Evolutionary conservation across 2,797 vertebrate species (phyloP).

Genomic region (Dryobates pubescens): DNA sequence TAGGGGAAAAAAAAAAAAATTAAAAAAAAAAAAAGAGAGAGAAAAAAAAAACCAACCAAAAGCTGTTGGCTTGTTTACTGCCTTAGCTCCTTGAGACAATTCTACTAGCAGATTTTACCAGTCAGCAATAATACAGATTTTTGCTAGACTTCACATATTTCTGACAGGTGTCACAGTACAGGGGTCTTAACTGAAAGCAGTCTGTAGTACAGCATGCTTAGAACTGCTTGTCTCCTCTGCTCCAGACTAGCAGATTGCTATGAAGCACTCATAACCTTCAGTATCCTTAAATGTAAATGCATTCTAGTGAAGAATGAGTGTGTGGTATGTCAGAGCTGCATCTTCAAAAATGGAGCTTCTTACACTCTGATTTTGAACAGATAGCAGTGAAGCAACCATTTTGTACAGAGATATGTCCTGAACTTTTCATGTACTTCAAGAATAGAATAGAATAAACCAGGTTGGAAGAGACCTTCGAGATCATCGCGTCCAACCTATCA

Average conservation of each 20-base stretch:
- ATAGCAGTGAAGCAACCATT: background rate
- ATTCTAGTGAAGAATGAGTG: background rate
- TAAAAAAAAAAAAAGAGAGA: no score
- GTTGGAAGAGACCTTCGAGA: no score
- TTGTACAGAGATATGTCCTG: background rate
- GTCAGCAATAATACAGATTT: background rate
- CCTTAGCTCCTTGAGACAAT: background rate
- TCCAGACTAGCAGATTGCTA: background rate
- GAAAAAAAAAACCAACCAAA: background rate
- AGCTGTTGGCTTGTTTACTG: background rate
- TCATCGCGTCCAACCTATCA: no score
- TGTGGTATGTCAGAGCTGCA: background rate
- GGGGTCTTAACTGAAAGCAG: background rate
- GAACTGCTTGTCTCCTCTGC: background rate
- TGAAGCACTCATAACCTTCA: background rate
- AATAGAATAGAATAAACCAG: no score
- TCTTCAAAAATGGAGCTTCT: background rate
- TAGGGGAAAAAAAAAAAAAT: background rate
- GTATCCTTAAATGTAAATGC: background rate
- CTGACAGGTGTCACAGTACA: background rate
- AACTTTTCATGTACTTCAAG: rapidly evolving
- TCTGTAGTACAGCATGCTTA: background rate
- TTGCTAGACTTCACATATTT: background rate
- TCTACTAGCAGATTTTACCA: background rate
- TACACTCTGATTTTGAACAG: background rate